Evolutionary conservation across 2,888 invertebrate species (phyloP), one percentile per base, ranked within the genome.

Genomic region (Geotrupes spiniger): DNA sequence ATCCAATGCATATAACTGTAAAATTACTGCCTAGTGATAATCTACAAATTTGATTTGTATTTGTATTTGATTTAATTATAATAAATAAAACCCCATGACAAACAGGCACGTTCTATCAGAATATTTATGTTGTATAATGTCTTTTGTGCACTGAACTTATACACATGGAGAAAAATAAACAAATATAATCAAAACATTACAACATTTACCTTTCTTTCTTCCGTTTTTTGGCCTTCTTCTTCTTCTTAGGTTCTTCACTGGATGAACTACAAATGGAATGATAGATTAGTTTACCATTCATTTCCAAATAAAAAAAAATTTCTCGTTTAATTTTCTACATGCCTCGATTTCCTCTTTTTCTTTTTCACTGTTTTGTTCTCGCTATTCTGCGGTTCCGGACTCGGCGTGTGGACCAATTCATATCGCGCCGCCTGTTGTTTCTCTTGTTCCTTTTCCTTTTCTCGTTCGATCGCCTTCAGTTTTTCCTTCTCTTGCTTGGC

Each of bases 191-290:
- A 21, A 21, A 21, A 21, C 21, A 3, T 21, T 3, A 21, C 6
- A 4, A 21, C 21, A 21, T 21, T 77, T 76, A 85, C 86, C 83
- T 85, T 60, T 85, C 84, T 72, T 82, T 85, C 71, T 85, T 85
- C 66, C 81, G 81, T 73, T 83, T 85, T 72, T 87, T 88, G 0
- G 85, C 81, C 69, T 86, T 88, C 75, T 87, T 89, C 79, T 87
- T 88, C 75, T 87, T 88, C 72, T 84, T 88, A 16, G 81, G 78
- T 64, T 87, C 87, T 58, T 85, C 85, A 64, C 80, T 81, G 42
- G 87, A 84, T 36, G 82, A 79, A 65, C 89, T 89, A 31, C 2
- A 42, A 51, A 9, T n/a, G 16, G 11, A 43, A 40, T 14, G 31
- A 36, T n/a, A n/a, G n/a, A n/a, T n/a, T n/a, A n/a, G n/a, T n/a